Conservation (phyloP, 2,113 vertebrate species). For the Morone chrysops region DNA sequence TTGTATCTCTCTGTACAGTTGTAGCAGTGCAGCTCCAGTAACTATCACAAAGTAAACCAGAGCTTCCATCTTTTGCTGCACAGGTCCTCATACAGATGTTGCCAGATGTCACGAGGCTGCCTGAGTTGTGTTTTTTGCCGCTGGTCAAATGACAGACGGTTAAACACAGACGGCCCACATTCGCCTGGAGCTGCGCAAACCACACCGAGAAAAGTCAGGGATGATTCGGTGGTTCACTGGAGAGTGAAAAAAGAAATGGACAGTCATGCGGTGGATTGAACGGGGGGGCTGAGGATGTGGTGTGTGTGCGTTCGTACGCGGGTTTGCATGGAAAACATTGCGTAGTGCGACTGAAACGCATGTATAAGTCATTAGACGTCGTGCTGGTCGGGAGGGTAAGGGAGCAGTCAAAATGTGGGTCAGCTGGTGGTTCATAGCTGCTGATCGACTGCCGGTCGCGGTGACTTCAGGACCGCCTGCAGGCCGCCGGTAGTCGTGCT, state of each 20-base stretch:
- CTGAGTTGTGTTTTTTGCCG: conserved; percentile 26
- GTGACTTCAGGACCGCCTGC: conserved; percentile 24
- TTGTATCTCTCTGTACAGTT: background rate
- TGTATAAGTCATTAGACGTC: conserved; percentile 69
- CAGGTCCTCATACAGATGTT: conserved; percentile 34
- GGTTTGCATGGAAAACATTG: conserved; percentile 75
- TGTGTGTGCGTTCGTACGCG: conserved; percentile 19
- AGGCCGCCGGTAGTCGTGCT: conserved; percentile 28
- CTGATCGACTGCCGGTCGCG: conserved; percentile 40
- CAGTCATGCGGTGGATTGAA: conserved; percentile 48
- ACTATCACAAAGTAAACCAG: background rate
- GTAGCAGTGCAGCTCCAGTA: background rate
- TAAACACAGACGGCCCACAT: conserved; percentile 50
- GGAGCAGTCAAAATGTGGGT: conserved; percentile 62
- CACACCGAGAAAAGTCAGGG: conserved; percentile 33
- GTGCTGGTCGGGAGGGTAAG: conserved; percentile 7
- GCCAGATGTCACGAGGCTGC: background rate
- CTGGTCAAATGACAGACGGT: conserved; percentile 39
- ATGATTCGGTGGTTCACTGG: conserved; percentile 52
- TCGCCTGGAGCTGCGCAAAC: conserved; percentile 43
- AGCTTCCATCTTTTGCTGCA: background rate
- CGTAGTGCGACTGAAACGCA: conserved; percentile 60
- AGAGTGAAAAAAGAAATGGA: conserved; percentile 51
- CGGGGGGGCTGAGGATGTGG: conserved; percentile 47
- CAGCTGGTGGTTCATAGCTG: conserved; percentile 62